These are phyloP conservation scores for Epiperipatus broadwayi DNA, from an alignment of 2,888 invertebrate species.

Conservation along the genomic window DNA sequence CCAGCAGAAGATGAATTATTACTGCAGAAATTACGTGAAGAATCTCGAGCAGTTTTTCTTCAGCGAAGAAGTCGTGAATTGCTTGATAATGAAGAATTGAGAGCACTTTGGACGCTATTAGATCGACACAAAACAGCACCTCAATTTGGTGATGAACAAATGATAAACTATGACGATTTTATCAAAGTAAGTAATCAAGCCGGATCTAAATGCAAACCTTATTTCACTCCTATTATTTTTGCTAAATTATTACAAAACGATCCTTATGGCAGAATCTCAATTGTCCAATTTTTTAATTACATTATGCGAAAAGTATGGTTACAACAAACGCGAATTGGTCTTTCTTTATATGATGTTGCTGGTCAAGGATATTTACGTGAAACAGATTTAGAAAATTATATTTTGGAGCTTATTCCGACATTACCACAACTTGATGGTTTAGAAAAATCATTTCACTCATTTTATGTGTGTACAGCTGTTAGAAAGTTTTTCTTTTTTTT, in stretches of 20 bases:
- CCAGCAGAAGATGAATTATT: slow-evolving; percentile 56
- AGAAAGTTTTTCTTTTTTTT: slow-evolving; percentile 89
- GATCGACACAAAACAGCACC: slow-evolving; percentile 61
- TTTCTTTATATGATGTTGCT: slow-evolving; percentile 75
- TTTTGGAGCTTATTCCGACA: slow-evolving; percentile 76
- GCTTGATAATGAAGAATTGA: slow-evolving; percentile 63
- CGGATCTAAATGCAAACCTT: slow-evolving; percentile 52
- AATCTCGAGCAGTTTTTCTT: slow-evolving; percentile 65
- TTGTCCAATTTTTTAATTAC: slow-evolving; percentile 78
- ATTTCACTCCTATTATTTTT: slow-evolving; percentile 65
- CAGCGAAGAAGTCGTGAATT: slow-evolving; percentile 64
- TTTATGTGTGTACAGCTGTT: slow-evolving; percentile 88
- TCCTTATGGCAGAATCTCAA: slow-evolving; percentile 63
- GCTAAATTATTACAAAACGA: slow-evolving; percentile 69
- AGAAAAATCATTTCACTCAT: slow-evolving; percentile 79
- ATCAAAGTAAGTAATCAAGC: slow-evolving; percentile 53
- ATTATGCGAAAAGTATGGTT: slow-evolving; percentile 88
- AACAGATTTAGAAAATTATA: slow-evolving; percentile 81
- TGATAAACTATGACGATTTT: slow-evolving; percentile 67
- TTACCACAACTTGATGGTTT: slow-evolving; percentile 70
- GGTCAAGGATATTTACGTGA: slow-evolving; percentile 77
- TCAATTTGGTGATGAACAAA: slow-evolving; percentile 51
- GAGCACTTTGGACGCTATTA: slow-evolving; percentile 56
- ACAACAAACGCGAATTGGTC: slow-evolving; percentile 76
- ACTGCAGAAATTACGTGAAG: slow-evolving; percentile 62